Evolutionary conservation across 2,888 invertebrate species (phyloP).

Genomic region (Cancer borealis): DNA sequence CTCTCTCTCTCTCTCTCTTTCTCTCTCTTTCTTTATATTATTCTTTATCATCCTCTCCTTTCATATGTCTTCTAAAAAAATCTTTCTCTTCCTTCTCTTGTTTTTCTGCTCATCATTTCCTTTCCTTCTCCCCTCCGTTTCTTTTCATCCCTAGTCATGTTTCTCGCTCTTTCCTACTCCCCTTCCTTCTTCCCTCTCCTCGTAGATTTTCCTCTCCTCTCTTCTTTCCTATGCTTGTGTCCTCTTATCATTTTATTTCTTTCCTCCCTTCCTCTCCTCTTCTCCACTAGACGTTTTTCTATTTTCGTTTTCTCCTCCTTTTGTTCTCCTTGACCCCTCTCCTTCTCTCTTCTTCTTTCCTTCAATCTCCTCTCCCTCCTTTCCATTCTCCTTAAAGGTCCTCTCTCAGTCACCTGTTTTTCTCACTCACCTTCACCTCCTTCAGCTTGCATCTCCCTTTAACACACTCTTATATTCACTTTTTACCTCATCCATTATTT

Average conservation of each 20-base stretch:
- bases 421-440: neutral
- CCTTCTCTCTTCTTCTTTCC: neutral
- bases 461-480: neutral
- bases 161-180: neutral
- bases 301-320: neutral
- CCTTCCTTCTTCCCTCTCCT: neutral
- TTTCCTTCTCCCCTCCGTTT: neutral
- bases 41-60: neutral
- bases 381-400: neutral
- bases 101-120: neutral
- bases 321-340: neutral
- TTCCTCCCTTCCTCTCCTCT: neutral
- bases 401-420: neutral
- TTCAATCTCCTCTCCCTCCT: conserved; percentile 7
- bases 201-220: neutral
- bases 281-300: neutral
- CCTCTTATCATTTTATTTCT: neutral
- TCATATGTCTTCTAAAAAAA: neutral
- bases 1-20: conserved; percentile 29
- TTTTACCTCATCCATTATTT: neutral
- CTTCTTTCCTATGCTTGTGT: too few species aligned
- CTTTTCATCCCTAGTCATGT: neutral
- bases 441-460: neutral
- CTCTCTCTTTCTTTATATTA: neutral
- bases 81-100: neutral